Percentiles rank a stretch among this genome's conserved stretches.
phyloP scores from a whole-genome alignment of 2,888 invertebrate species.

The Cheilosia pagana region DNA sequence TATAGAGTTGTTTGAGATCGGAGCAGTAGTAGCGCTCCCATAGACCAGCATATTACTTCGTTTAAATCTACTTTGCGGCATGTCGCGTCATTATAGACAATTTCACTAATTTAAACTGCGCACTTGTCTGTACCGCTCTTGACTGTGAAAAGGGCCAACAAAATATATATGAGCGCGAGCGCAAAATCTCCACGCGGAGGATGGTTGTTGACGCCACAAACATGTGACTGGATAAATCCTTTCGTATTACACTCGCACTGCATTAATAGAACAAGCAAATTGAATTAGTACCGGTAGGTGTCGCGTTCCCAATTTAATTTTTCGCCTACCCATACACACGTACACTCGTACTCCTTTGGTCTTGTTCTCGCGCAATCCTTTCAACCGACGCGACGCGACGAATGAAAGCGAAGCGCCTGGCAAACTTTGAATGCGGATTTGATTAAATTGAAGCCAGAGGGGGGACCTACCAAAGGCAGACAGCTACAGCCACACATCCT shows the following conservation, averaged over 20 bases:
- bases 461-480: not conserved
- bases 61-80: slow-evolving; percentile 72
- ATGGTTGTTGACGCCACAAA: slow-evolving; percentile 49
- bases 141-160: slow-evolving; percentile 10
- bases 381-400: not conserved
- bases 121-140: slow-evolving; percentile 44
- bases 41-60: slow-evolving; percentile 74
- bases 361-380: slow-evolving; percentile 7
- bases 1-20: slow-evolving; percentile 45
- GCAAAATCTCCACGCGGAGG: not conserved
- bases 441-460: slow-evolving; percentile 61
- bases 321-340: not conserved
- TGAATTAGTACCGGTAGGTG: slow-evolving; percentile 73
- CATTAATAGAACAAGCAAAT: slow-evolving; percentile 74
- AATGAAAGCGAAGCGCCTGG: not conserved
- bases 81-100: slow-evolving; percentile 72
- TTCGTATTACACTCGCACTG: slow-evolving; percentile 69
- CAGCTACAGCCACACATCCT: slow-evolving; percentile 29
- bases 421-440: slow-evolving; percentile 66
- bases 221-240: slow-evolving; percentile 72
- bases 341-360: not conserved
- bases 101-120: slow-evolving; percentile 74
- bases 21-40: slow-evolving; percentile 47
- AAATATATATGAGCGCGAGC: not conserved
- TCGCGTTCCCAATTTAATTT: slow-evolving; percentile 69